Evolutionary conservation across 2,888 invertebrate genomes (phyloP).

Genomic region (Drosophila recens): DNA sequence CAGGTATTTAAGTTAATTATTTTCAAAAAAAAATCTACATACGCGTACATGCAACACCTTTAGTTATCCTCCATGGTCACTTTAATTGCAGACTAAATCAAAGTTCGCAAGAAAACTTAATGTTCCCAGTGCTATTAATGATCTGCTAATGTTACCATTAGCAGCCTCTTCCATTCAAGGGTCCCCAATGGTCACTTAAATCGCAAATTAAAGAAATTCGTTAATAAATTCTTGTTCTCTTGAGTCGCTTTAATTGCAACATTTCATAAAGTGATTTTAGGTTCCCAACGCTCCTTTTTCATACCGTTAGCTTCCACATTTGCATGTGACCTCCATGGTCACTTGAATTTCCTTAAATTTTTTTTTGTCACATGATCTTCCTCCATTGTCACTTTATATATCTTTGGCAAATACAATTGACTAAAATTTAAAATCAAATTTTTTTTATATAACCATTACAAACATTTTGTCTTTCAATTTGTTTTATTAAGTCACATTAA

Average conservation of each 20-base stretch:
- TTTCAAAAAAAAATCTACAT: slow-evolving; percentile 6
- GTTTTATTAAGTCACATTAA: too few species aligned
- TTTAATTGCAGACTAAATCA: slow-evolving; percentile 1
- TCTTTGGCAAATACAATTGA: too few species aligned
- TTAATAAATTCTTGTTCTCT: not conserved
- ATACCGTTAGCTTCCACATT: too few species aligned
- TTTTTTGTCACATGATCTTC: too few species aligned
- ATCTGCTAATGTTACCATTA: slow-evolving; percentile 4
- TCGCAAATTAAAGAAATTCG: not conserved
- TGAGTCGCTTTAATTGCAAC: not conserved
- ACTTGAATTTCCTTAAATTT: too few species aligned
- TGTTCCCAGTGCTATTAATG: slow-evolving; percentile 1
- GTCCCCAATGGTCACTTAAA: not conserved
- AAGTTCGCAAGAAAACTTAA: not conserved
- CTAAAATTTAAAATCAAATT: too few species aligned
- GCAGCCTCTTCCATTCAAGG: not conserved
- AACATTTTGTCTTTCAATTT: too few species aligned
- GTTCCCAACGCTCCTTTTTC: too few species aligned
- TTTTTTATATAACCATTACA: too few species aligned
- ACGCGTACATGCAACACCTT: slow-evolving; percentile 15
- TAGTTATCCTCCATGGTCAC: slow-evolving; percentile 5
- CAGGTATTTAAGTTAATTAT: slow-evolving; percentile 24
- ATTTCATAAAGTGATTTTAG: too few species aligned
- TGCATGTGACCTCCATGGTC: too few species aligned
- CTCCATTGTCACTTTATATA: too few species aligned